Evolutionary conservation across 2,113 vertebrate genomes (phyloP), one percentile per base, ranked within the genome.

Genomic region (Budorcas taxicolor): DNA sequence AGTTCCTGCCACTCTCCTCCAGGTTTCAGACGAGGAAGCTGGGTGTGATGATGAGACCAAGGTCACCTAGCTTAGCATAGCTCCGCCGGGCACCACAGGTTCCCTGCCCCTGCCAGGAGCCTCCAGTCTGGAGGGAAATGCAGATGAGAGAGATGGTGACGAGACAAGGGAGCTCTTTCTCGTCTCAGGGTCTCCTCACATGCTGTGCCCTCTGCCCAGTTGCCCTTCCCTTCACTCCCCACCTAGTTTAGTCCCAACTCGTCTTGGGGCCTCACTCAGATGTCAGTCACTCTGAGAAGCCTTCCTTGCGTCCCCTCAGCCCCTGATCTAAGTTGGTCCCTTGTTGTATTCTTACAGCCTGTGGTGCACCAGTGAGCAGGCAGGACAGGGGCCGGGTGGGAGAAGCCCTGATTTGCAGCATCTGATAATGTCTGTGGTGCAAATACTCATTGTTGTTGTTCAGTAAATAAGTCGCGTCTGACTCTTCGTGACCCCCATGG

Each of bases 81-180:
- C 45, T 40, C 17, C 10, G 1, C 74, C 1, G 3, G 27, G 21
- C 2, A 0, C n/a, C 0, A 4, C 45, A 64, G 19, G 12, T 13
- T 25, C 57, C 45, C 81, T 0, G 36, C n/a, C 36, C 10, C 10
- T 74, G 10, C 50, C 47, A 17, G 27, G 7, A 4, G 3, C 45
- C 43, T 16, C 47, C 15, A 5, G 58, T n/a, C 36, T 29, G 31
- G 60, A 29, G 43, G n/a, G 43, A 50, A 67, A 17, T 53, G 15
- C 36, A 25, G 74, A 40, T 50, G 36, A 17, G 60, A 5, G 33
- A 40, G 40, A 17, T 3, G 12, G 52, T 50, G 36, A 29, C 10
- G 6, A 13, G 52, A 64, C 27, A 50, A 27, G 0, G 0, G 29
- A 53, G 80, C 80, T 21, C 21, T 2, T 45, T 55, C 76, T 57